Conservation (phyloP, 92 coral and sea anemone genomes). For the Porites divaricata region DNA sequence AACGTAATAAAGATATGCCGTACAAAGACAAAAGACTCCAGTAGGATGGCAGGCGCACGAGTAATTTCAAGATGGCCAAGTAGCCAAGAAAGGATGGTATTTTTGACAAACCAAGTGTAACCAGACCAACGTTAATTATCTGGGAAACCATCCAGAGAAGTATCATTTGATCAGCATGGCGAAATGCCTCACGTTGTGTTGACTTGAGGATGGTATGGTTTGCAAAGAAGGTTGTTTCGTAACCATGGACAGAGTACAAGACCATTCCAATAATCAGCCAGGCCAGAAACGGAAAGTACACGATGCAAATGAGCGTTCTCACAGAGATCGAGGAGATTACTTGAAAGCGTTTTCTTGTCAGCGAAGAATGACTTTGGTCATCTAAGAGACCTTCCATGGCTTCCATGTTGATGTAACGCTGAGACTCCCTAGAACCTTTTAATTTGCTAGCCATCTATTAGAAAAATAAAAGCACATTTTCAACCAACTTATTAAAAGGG, state of each 20-base stretch:
- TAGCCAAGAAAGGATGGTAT: constrained; percentile 53
- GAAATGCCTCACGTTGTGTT: constrained; percentile 11
- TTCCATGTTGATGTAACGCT: constrained; percentile 5
- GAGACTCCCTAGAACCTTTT: no score
- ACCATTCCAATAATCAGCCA: constrained; percentile 50
- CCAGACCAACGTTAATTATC: constrained; percentile 15
- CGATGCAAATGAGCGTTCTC: neutral
- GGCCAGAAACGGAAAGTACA: constrained; percentile 27
- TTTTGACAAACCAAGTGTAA: constrained; percentile 21
- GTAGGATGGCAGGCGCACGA: constrained; percentile 50
- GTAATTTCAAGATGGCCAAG: constrained; percentile 23
- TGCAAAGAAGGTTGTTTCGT: constrained; percentile 31
- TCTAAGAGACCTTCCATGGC: neutral
- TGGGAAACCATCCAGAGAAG: constrained; percentile 45
- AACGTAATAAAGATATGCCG: constrained; percentile 31
- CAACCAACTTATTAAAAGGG: no score
- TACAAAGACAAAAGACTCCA: constrained; percentile 38
- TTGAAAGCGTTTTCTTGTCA: neutral
- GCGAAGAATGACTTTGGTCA: neutral
- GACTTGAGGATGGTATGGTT: constrained; percentile 42
- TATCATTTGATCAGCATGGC: constrained; percentile 37
- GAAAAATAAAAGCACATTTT: no score
- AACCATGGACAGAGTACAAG: constrained; percentile 48
- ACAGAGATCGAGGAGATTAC: neutral
- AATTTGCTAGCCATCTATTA: no score